Evolutionary conservation across 1,140 invertebrate species (phyloP).

Genomic region (Drosophila bocki): DNA sequence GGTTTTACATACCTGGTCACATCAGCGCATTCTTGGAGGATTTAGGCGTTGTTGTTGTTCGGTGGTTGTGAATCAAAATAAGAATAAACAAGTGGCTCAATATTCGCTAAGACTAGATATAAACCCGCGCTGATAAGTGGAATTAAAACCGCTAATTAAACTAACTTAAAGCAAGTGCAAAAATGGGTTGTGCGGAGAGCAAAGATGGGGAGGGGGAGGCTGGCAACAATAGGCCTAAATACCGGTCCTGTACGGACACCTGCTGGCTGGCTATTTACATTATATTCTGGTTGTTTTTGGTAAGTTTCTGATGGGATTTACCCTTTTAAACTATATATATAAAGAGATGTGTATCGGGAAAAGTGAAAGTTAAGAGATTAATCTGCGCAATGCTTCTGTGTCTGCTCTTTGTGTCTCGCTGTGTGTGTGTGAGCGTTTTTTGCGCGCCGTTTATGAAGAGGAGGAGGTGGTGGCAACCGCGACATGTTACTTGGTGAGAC

Average conservation of each 20-base stretch:
- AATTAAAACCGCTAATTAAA: slow-evolving; percentile 12
- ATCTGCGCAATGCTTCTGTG: slow-evolving; percentile 38
- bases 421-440: slow-evolving; percentile 40
- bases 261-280: slow-evolving; percentile 93
- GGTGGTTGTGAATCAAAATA: slow-evolving; percentile 68
- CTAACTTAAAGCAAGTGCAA: slow-evolving; percentile 30
- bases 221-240: slow-evolving; percentile 73
- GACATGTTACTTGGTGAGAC: slow-evolving; percentile 34
- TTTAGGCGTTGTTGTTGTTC: slow-evolving; percentile 46
- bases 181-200: slow-evolving; percentile 81
- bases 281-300: slow-evolving; percentile 95
- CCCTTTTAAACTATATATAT: background rate
- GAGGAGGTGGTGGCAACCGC: slow-evolving; percentile 17
- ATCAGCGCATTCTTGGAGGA: slow-evolving; percentile 14
- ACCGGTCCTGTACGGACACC: slow-evolving; percentile 93
- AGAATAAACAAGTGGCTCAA: slow-evolving; percentile 54
- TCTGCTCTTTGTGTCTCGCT: slow-evolving; percentile 27
- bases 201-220: slow-evolving; percentile 70
- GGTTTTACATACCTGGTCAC: slow-evolving; percentile 20
- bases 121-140: slow-evolving; percentile 7
- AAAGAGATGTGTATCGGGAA: slow-evolving; percentile 6
- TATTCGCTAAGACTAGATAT: slow-evolving; percentile 13
- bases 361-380: slow-evolving; percentile 68
- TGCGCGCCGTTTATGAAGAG: slow-evolving; percentile 19
- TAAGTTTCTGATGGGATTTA: slow-evolving; percentile 85